Conservation (phyloP, 2,888 invertebrate genomes). For the Meteorus cinctellus region DNA sequence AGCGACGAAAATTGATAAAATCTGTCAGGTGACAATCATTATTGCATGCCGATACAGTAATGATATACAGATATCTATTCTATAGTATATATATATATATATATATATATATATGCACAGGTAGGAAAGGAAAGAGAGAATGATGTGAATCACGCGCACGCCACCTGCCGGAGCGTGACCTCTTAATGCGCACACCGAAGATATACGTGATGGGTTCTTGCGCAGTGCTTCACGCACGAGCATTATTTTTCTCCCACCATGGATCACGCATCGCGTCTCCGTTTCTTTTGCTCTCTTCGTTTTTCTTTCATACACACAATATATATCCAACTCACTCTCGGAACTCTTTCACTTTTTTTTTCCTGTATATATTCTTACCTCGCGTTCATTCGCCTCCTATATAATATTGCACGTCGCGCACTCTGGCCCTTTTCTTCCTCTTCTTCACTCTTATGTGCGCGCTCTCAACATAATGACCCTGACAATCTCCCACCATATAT, state of each 20-base stretch:
- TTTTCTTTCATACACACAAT: constrained; percentile 7
- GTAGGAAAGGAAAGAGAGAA: constrained; percentile 39
- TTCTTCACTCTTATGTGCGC: constrained; percentile 37
- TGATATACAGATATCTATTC: constrained; percentile 16
- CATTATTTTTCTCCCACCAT: constrained; percentile 43
- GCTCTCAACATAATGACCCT: constrained; percentile 57
- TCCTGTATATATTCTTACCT: constrained; percentile 40
- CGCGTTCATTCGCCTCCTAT: constrained; percentile 24
- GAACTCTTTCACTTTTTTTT: constrained; percentile 39
- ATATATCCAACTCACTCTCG: constrained; percentile 4
- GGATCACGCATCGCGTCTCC: constrained; percentile 26
- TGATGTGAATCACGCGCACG: constrained; percentile 66
- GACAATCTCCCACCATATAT: constrained; percentile 55
- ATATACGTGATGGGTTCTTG: constrained; percentile 43
- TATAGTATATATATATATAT: constrained; percentile 9
- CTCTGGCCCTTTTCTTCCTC: constrained; percentile 37
- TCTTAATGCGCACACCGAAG: constrained; percentile 64
- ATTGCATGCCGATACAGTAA: not conserved
- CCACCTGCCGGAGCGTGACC: constrained; percentile 70
- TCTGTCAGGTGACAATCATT: not conserved
- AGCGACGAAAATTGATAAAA: not conserved
- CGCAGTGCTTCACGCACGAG: constrained; percentile 30
- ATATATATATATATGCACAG: not conserved
- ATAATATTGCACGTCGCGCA: constrained; percentile 41
- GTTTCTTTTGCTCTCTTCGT: constrained; percentile 39